Base-by-base conservation (phyloP, 2,797 vertebrate genomes). In the Eremophila alpestris region DNA sequence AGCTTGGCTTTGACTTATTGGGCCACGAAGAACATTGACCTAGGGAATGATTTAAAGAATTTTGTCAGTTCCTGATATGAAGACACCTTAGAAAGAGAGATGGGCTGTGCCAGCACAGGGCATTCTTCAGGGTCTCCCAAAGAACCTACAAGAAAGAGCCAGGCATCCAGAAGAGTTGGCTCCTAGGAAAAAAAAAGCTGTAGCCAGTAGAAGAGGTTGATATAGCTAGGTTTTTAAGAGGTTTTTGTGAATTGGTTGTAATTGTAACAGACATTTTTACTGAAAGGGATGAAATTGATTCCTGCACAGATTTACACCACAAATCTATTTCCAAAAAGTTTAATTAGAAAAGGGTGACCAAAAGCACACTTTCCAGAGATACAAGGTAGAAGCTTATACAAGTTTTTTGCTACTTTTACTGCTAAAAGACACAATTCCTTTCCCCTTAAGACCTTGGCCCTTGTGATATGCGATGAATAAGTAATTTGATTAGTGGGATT, bases 401-500 rank as follows among this genome's bases (percentile, higher is more conserved):
- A 83, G 11, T 2, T 41, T 80, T 83, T 76, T 52, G 41, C 27
- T 59, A 20, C 9, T 29, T 59, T 26, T 49, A 21, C 5, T 40
- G 7, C 49, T 7, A 11, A 70, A 88, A 75, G 62, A 91, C 91
- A 62, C 15, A 78, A 87, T 58, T 40, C 2, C 68, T 93, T 93
- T 92, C 18, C 38, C 24, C 87, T 93, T 41, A 59, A 92, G 79
- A 32, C 43, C 58, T 93, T 95, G 56, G 30, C n/a, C 64, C 91
- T 96, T 93, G 63, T 51, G 56, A 83, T 89, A 67, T 26, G 30
- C 73, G 74, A 84, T 90, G 34, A 82, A 92, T 82, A 94, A 93
- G 36, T 90, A 81, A 95, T 95, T 94, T 87, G 83, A 80, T 75
- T 92, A 94, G 91, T 40, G 30, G 55, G 34, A 14, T 22, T 18